Evolutionary conservation across 2,888 invertebrate species (phyloP).

Genomic region (Apodemia hepburni): DNA sequence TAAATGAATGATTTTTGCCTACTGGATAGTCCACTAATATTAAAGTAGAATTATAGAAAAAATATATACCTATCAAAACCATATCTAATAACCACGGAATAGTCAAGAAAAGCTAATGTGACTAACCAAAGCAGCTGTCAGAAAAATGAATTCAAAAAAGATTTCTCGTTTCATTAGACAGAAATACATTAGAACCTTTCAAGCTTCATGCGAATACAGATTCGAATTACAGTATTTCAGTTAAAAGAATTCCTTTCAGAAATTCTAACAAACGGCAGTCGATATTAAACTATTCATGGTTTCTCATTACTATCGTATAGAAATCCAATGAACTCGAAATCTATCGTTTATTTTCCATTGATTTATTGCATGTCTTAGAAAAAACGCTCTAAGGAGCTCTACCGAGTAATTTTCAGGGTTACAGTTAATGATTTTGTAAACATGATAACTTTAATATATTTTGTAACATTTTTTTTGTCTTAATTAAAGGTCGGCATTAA

Average conservation of each 20-base stretch:
- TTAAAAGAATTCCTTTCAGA: not conserved
- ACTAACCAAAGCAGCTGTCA: not conserved
- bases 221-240: not conserved
- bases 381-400: too few species aligned
- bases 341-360: not conserved
- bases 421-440: too few species aligned
- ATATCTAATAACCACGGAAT: not conserved
- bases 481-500: too few species aligned
- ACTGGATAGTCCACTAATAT: too few species aligned
- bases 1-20: too few species aligned
- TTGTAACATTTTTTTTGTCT: too few species aligned
- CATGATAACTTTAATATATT: too few species aligned
- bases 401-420: too few species aligned
- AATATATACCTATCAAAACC: too few species aligned
- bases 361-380: too few species aligned
- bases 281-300: constrained; percentile 1
- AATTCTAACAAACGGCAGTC: constrained; percentile 1
- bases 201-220: not conserved
- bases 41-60: too few species aligned
- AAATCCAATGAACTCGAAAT: not conserved
- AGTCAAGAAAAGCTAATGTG: not conserved
- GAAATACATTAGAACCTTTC: constrained; percentile 9
- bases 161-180: constrained; percentile 1
- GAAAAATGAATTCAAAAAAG: constrained; percentile 2
- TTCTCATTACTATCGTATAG: not conserved